phyloP scores from a whole-genome alignment of 2,797 vertebrate species.

The Sebastes matsubarae region DNA sequence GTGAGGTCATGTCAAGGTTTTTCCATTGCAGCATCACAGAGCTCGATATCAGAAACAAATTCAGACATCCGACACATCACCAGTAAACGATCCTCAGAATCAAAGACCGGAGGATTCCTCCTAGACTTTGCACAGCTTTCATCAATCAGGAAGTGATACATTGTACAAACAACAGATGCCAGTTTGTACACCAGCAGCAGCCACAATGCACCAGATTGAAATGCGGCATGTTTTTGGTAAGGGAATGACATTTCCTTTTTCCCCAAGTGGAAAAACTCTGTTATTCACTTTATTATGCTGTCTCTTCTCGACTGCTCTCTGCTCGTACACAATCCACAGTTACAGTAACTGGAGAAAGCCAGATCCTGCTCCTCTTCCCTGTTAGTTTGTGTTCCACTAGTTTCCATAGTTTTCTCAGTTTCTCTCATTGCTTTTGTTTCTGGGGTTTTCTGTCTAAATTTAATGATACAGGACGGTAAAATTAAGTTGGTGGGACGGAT shows the following conservation, averaged over 20 bases:
- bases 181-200: conserved; percentile 18
- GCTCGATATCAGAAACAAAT: conserved; percentile 7
- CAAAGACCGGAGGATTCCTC: background rate
- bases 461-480: background rate
- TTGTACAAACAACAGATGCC: conserved; percentile 30
- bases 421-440: background rate
- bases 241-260: background rate
- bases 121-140: conserved; percentile 28
- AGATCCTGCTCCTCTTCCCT: background rate
- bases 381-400: background rate
- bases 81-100: background rate
- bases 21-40: background rate
- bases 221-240: background rate
- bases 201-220: background rate
- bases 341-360: background rate
- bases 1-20: conserved; percentile 1
- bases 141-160: conserved; percentile 4
- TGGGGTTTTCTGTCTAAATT: background rate
- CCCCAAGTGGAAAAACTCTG: background rate
- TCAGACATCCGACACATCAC: background rate
- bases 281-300: background rate
- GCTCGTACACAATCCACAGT: background rate
- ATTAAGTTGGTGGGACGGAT: background rate
- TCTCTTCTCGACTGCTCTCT: background rate
- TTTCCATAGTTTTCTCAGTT: background rate